Evolutionary conservation across 2,113 vertebrate genomes (phyloP), one percentile per base, ranked within the genome.

Genomic region (Lucifuga dentata): DNA sequence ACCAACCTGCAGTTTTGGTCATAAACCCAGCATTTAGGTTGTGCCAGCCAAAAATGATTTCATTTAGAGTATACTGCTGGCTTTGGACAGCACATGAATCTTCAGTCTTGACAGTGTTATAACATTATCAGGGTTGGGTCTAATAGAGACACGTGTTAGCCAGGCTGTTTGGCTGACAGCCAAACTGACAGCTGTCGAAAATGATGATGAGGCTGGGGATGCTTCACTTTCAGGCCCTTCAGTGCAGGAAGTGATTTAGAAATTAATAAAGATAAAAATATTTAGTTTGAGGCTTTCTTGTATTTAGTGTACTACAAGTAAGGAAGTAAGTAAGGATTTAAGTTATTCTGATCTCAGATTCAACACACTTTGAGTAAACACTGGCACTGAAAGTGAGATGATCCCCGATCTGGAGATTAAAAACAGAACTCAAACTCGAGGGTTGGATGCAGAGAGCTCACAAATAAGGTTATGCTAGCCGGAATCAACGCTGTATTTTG

Each of bases 51-150:
- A 48, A 66, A 35, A 21, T 0, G 0, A 69, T 64, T 41, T 72
- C 10, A 23, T 38, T 23, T 16, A 11, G 40, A 26, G 16, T 24
- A 46, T 44, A 68, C 11, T 68, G 46, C 19, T 3, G 23, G 57
- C 58, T n/a, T 73, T 33, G 46, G 46, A 74, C 55, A 80, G 70
- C 64, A 63, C 69, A 62, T 62, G 76, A 86, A 71, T 85, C 55
- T 60, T 74, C 52, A 77, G 62, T 64, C 50, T 35, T 46, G 66
- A 74, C 76, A 62, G 57, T 19, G 3, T 72, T 70, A 73, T 55
- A 66, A 35, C 73, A 44, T 79, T 74, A 68, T 81, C 80, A 81
- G 29, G 41, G 60, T 53, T 44, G 62, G 6, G 7, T 29, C 76
- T 68, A 72, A 80, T 40, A 24, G 71, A 80, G 65, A 77, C 63